Percentiles rank a stretch among this genome's conserved stretches.
phyloP scores from a whole-genome alignment of 2,797 vertebrate genomes.

The Champsocephalus esox region DNA sequence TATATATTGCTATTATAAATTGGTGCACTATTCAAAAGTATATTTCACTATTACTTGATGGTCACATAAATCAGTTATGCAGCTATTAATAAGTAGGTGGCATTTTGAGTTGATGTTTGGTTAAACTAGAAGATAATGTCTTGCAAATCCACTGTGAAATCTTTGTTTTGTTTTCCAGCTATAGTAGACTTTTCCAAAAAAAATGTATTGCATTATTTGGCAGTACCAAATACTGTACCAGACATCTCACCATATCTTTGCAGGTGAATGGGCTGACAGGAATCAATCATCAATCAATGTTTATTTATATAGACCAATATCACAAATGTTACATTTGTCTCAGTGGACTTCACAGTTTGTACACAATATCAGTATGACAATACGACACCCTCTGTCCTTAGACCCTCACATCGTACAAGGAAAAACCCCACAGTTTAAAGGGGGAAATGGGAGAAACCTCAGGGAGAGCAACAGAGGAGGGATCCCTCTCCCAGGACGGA shows the following conservation, averaged over 20 bases:
- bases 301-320: no score
- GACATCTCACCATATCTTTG: neutral
- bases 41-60: neutral
- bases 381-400: no score
- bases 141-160: slow-evolving; percentile 5
- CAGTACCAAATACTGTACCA: neutral
- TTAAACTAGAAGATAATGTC: neutral
- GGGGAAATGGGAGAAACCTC: no score
- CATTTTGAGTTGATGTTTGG: slow-evolving; percentile 5
- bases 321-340: no score
- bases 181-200: neutral
- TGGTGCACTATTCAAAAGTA: neutral
- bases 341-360: no score
- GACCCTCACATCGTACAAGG: no score
- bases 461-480: no score
- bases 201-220: neutral
- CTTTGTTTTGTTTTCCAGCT: neutral
- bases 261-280: neutral
- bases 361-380: no score
- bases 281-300: no score
- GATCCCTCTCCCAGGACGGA: no score
- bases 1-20: slow-evolving; percentile 18
- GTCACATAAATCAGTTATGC: neutral
- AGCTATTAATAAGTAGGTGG: neutral
- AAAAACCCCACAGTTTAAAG: no score